These are phyloP conservation scores for Dicranocentrus wangi DNA, from an alignment of 2,888 invertebrate species.

Conservation along the genomic window DNA sequence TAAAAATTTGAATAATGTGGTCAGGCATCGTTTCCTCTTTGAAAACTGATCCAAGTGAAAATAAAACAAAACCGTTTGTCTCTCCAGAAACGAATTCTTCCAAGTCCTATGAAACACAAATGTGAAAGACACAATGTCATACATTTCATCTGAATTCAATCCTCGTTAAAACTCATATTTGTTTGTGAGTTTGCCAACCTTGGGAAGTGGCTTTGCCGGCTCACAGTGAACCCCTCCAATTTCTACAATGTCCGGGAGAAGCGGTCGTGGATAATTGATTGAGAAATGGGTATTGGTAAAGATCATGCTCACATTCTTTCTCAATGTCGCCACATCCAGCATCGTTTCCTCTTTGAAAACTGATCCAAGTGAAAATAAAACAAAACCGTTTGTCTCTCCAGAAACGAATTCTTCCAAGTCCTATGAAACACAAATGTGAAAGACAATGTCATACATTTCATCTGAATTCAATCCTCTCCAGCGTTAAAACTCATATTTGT, in stretches of 20 bases:
- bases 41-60: conserved; percentile 90
- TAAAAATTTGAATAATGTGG: conserved; percentile 81
- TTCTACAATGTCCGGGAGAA: conserved; percentile 87
- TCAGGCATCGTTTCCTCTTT: conserved; percentile 87
- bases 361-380: conserved; percentile 74
- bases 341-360: conserved; percentile 80
- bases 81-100: conserved; percentile 80
- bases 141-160: no score
- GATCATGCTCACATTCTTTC: conserved; percentile 84
- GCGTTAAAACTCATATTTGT: not conserved
- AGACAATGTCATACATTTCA: no score
- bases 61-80: conserved; percentile 84
- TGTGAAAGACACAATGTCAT: not conserved
- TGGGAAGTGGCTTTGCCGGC: conserved; percentile 81
- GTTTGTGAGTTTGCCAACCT: conserved; percentile 75
- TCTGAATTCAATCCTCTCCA: no score
- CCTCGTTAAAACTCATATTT: not conserved
- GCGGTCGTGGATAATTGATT: conserved; percentile 85
- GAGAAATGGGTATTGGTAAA: conserved; percentile 87
- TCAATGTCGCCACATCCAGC: conserved; percentile 77
- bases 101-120: conserved; percentile 74
- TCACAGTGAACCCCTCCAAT: conserved; percentile 78
- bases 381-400: conserved; percentile 81
- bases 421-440: conserved; percentile 27
- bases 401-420: conserved; percentile 80